Evolutionary conservation across 2,888 invertebrate genomes (phyloP).

Genomic region (Perithous albicinctus): DNA sequence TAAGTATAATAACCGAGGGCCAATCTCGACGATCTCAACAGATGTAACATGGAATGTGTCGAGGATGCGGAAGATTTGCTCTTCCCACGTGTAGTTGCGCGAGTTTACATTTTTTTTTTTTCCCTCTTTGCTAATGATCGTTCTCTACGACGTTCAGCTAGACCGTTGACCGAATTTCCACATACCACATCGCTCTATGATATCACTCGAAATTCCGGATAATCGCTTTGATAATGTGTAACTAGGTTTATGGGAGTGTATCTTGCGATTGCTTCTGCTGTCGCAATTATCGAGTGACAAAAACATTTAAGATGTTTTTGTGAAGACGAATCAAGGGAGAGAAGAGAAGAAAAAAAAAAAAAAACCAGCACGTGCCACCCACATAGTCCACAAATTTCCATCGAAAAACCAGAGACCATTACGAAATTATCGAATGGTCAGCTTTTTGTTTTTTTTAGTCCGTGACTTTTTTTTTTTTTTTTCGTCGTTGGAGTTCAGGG

Average conservation of each 20-base stretch:
- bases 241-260: neutral
- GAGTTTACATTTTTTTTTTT: conserved; percentile 55
- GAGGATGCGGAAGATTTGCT: conserved; percentile 67
- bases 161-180: conserved; percentile 65
- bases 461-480: conserved; percentile 23
- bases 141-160: conserved; percentile 33
- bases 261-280: conserved; percentile 18
- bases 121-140: neutral
- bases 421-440: conserved; percentile 43
- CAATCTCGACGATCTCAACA: conserved; percentile 51
- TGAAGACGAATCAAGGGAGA: neutral
- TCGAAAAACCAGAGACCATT: conserved; percentile 55
- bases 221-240: conserved; percentile 40
- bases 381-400: conserved; percentile 21
- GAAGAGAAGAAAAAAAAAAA: neutral
- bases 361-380: conserved; percentile 44
- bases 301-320: conserved; percentile 28
- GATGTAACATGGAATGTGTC: conserved; percentile 63
- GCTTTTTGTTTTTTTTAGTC: neutral
- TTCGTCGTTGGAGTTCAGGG: conserved; percentile 22
- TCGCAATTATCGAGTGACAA: conserved; percentile 45
- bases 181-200: conserved; percentile 21
- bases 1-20: conserved; percentile 23
- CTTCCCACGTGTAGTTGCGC: conserved; percentile 68
- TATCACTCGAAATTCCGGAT: conserved; percentile 44